A percentile compares a stretch with the other conserved stretches of the same genome.
These are phyloP conservation scores for Sebastes itinus DNA, from an alignment of 2,797 vertebrate species.

Conservation along the genomic window DNA sequence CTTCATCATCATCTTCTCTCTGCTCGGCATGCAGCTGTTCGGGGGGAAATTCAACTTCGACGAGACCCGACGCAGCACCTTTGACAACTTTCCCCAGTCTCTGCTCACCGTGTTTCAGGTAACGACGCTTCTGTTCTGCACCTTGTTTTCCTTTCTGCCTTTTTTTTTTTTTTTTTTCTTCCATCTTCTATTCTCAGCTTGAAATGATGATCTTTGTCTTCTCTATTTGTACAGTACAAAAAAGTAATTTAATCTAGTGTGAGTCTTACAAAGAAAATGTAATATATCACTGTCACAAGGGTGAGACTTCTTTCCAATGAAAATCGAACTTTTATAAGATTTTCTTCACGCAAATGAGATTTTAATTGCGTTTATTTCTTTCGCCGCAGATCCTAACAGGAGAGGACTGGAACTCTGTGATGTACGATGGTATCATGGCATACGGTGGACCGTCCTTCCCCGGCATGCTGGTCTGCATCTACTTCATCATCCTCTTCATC, in stretches of 20 bases:
- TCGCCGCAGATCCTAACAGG: constrained; percentile 93
- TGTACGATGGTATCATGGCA: constrained; percentile 99
- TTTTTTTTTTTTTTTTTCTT: neutral
- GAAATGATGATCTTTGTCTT: neutral
- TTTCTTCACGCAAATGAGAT: neutral
- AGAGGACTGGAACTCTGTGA: constrained; percentile 99
- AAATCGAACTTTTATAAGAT: neutral
- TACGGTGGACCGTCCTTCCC: constrained; percentile 99
- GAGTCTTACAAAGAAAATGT: neutral
- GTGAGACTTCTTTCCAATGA: neutral
- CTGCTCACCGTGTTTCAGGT: constrained; percentile 99
- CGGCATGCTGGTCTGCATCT: constrained; percentile 99
- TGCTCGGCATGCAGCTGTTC: constrained; percentile 99
- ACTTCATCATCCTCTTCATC: constrained; percentile 99
- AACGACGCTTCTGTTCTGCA: constrained; percentile 4
- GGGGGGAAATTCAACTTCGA: constrained; percentile 99
- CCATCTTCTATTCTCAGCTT: neutral
- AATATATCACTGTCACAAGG: neutral
- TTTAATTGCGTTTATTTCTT: neutral
- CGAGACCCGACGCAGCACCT: constrained; percentile 94
- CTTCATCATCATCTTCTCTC: constrained; percentile 99
- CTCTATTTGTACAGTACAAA: neutral
- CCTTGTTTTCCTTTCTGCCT: neutral
- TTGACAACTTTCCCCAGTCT: constrained; percentile 99
- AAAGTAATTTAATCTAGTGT: neutral